Evolutionary conservation across 2,888 invertebrate genomes (phyloP).

Genomic region (Drosophila greeni): DNA sequence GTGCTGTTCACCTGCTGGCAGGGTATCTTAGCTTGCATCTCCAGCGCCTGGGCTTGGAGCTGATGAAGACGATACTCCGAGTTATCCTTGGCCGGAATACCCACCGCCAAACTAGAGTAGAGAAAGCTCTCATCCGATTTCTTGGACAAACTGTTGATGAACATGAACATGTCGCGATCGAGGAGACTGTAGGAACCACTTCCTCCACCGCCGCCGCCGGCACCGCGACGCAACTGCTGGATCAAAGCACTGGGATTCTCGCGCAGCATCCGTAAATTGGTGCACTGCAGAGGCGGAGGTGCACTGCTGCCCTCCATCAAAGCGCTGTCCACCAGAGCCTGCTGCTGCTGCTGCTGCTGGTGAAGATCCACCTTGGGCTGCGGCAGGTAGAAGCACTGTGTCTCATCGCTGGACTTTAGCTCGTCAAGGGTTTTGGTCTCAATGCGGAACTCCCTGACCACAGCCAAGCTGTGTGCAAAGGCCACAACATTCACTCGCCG

Average conservation of each 20-base stretch:
- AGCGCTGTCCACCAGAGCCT: background rate
- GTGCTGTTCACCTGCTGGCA: background rate
- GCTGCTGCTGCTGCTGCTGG: background rate
- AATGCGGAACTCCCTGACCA: constrained; percentile 67
- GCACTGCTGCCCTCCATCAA: constrained; percentile 29
- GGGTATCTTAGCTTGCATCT: background rate
- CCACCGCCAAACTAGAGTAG: background rate
- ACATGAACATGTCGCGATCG: constrained; percentile 73
- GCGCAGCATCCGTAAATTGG: constrained; percentile 69
- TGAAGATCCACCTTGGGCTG: background rate
- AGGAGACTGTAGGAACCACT: constrained; percentile 65
- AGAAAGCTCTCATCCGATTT: background rate
- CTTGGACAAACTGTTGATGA: constrained; percentile 66
- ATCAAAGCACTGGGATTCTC: constrained; percentile 68
- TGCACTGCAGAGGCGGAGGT: constrained; percentile 54
- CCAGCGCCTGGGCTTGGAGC: background rate
- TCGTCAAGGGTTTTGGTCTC: constrained; percentile 69
- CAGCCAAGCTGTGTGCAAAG: constrained; percentile 28
- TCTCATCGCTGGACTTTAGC: constrained; percentile 60
- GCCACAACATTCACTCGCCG: constrained; percentile 12
- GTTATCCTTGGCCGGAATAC: background rate
- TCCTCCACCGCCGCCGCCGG: constrained; percentile 14
- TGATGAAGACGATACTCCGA: background rate
- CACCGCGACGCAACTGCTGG: constrained; percentile 61
- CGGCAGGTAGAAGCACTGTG: constrained; percentile 68